Conservation (phyloP, 2,113 vertebrate genomes). For the Colossoma macropomum region DNA sequence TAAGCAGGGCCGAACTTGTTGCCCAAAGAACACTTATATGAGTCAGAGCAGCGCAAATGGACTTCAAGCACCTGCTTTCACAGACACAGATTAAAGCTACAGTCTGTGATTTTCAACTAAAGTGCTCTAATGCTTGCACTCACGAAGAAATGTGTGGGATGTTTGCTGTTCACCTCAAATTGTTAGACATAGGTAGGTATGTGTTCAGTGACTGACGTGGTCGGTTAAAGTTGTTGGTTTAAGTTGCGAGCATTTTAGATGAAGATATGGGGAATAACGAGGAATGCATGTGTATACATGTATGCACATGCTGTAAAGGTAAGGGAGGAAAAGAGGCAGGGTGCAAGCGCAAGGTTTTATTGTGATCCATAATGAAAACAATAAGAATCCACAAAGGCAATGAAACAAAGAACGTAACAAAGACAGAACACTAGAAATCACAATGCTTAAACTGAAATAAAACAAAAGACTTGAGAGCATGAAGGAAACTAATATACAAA, state of each 20-base stretch:
- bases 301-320: too few relatives aligned
- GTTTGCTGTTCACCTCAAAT: background rate
- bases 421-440: too few relatives aligned
- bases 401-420: too few relatives aligned
- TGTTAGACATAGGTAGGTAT: background rate
- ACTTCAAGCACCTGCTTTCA: background rate
- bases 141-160: background rate
- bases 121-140: conserved; percentile 14
- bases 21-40: conserved; percentile 17
- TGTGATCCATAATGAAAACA: too few relatives aligned
- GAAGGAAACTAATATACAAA: too few relatives aligned
- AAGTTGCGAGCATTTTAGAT: background rate
- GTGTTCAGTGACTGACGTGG: too few relatives aligned
- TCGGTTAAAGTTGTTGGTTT: background rate
- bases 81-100: conserved; percentile 3
- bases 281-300: too few relatives aligned
- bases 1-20: conserved; percentile 46
- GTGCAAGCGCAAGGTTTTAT: too few relatives aligned
- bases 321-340: too few relatives aligned
- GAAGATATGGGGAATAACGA: background rate
- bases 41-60: conserved; percentile 15
- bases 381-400: too few relatives aligned
- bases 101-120: background rate
- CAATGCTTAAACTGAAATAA: too few relatives aligned
- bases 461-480: too few relatives aligned